Evolutionary conservation across 2,888 invertebrate genomes (phyloP).

Genomic region (Diogma glabrata): DNA sequence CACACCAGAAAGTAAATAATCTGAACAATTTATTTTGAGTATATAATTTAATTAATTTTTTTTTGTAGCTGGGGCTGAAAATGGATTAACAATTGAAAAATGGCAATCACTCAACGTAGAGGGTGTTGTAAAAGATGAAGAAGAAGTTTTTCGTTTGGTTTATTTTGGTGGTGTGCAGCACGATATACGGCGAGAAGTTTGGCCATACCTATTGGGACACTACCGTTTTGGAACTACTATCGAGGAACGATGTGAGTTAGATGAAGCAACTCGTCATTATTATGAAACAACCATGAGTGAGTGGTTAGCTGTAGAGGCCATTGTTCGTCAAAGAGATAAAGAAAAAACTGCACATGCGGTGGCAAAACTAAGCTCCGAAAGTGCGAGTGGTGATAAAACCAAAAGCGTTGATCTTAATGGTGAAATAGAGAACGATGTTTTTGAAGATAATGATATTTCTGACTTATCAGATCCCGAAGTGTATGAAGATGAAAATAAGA

Average conservation of each 20-base stretch:
- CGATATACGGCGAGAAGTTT: conserved; percentile 64
- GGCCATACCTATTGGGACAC: conserved; percentile 83
- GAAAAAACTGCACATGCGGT: conserved; percentile 76
- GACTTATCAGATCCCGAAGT: conserved; percentile 41
- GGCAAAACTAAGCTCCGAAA: conserved; percentile 71
- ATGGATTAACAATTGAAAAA: conserved; percentile 61
- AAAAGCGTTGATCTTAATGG: conserved; percentile 43
- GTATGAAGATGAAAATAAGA: conserved; percentile 27
- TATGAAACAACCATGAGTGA: conserved; percentile 91
- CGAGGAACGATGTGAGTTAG: conserved; percentile 52
- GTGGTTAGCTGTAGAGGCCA: conserved; percentile 91
- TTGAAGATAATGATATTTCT: conserved; percentile 43
- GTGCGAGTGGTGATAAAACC: conserved; percentile 45
- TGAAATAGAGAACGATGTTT: conserved; percentile 43
- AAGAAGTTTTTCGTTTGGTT: conserved; percentile 68
- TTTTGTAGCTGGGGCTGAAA: conserved; percentile 44
- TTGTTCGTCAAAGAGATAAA: conserved; percentile 69
- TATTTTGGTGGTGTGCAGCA: conserved; percentile 82
- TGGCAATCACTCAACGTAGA: conserved; percentile 59
- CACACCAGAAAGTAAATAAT: conserved; percentile 45
- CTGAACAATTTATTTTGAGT: conserved; percentile 3
- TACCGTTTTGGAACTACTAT: conserved; percentile 62
- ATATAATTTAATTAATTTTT: conserved; percentile 1
- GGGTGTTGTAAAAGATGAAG: conserved; percentile 48
- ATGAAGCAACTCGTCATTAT: conserved; percentile 54